These are phyloP conservation scores for Neodontobutis hainanensis DNA, from an alignment of 2,113 vertebrate species.

Conservation along the genomic window DNA sequence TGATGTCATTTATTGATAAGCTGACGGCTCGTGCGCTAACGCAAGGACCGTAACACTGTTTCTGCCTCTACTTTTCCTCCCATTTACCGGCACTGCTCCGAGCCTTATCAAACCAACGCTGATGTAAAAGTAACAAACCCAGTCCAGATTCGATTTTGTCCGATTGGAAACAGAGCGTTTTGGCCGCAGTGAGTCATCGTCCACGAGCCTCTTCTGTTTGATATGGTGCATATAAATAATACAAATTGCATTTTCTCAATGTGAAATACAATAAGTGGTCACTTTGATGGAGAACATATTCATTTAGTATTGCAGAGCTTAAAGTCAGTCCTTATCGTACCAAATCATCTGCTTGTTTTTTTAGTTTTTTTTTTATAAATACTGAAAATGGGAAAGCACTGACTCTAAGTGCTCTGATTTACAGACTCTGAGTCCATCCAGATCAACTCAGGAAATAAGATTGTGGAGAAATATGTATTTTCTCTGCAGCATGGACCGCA, in stretches of 20 bases:
- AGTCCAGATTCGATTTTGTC: slow-evolving; percentile 68
- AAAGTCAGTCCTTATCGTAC: slow-evolving; percentile 66
- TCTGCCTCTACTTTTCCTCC: slow-evolving; percentile 45
- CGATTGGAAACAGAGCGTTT: slow-evolving; percentile 72
- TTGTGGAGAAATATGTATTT: slow-evolving; percentile 28
- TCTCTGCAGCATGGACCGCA: slow-evolving; percentile 1
- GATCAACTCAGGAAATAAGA: slow-evolving; percentile 62
- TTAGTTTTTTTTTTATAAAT: slow-evolving; percentile 56
- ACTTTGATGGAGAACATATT: slow-evolving; percentile 72
- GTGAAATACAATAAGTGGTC: slow-evolving; percentile 71
- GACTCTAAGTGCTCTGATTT: slow-evolving; percentile 62
- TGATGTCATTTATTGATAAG: slow-evolving; percentile 76
- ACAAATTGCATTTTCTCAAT: slow-evolving; percentile 71
- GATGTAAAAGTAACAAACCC: slow-evolving; percentile 50
- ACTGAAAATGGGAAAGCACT: slow-evolving; percentile 24
- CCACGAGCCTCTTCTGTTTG: slow-evolving; percentile 60
- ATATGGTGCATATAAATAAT: slow-evolving; percentile 63
- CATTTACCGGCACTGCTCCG: slow-evolving; percentile 68
- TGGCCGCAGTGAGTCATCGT: slow-evolving; percentile 64
- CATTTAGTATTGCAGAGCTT: slow-evolving; percentile 62
- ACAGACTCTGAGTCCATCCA: slow-evolving; percentile 46
- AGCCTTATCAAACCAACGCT: slow-evolving; percentile 63
- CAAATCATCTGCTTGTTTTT: slow-evolving; percentile 57
- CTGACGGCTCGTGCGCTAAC: slow-evolving; percentile 41
- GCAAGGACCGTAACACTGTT: slow-evolving; percentile 32